These are phyloP conservation scores for Steinernema carpocapsae DNA, from an alignment of 2,888 invertebrate species.

Conservation along the genomic window DNA sequence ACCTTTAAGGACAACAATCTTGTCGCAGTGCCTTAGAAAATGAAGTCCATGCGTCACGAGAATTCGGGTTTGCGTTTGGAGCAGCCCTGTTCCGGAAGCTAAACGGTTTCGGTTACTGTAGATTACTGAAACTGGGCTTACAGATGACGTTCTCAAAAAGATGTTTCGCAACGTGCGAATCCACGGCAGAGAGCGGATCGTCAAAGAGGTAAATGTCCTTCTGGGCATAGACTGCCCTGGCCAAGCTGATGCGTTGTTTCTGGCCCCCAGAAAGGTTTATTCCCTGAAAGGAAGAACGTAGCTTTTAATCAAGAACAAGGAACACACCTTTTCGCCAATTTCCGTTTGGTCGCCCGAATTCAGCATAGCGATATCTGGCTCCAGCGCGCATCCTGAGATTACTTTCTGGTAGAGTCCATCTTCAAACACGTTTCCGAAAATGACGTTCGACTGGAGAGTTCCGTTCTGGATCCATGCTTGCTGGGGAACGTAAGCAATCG, in stretches of 20 bases:
- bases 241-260: constrained; percentile 88
- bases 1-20: constrained; percentile 48
- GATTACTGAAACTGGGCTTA: too few relatives aligned
- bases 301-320: neutral
- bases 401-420: constrained; percentile 52
- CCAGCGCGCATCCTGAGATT: constrained; percentile 87
- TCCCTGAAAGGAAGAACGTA: constrained; percentile 45
- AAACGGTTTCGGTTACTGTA: too few relatives aligned
- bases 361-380: constrained; percentile 87
- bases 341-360: constrained; percentile 90
- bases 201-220: constrained; percentile 88
- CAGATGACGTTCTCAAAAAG: constrained; percentile 49
- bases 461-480: constrained; percentile 79
- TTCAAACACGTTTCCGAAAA: constrained; percentile 74
- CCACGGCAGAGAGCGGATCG: constrained; percentile 92
- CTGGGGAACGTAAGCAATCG: constrained; percentile 80
- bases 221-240: constrained; percentile 82
- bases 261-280: constrained; percentile 86
- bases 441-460: constrained; percentile 83
- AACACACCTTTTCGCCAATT: constrained; percentile 86
- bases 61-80: constrained; percentile 42
- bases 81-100: constrained; percentile 42
- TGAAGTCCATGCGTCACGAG: constrained; percentile 50
- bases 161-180: constrained; percentile 72
- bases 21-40: constrained; percentile 46